Evolutionary conservation across 2,113 vertebrate species (phyloP).

Genomic region (Proteles cristata): DNA sequence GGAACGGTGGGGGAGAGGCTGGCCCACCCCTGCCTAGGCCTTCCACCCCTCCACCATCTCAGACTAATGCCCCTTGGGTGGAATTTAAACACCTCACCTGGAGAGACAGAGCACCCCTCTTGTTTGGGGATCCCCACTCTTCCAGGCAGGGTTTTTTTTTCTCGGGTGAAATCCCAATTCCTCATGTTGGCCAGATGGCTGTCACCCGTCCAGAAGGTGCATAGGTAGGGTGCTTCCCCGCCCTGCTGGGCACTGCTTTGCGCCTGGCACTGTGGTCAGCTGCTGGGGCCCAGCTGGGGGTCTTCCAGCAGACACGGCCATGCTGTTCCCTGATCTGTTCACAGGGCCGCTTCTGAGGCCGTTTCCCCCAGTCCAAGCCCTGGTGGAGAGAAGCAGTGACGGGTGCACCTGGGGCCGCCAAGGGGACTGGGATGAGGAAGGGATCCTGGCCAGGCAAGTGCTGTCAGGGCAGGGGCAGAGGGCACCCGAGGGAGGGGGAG

Average conservation of each 20-base stretch:
- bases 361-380: background rate
- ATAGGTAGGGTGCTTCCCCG: background rate
- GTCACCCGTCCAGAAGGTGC: background rate
- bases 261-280: accelerated
- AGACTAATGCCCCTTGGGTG: background rate
- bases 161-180: background rate
- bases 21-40: too few relatives aligned
- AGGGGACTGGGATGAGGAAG: background rate
- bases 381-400: background rate
- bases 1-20: background rate
- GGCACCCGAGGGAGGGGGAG: background rate
- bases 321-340: too few relatives aligned
- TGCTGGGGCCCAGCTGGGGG: background rate
- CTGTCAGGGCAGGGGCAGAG: background rate
- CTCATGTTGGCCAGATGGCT: background rate
- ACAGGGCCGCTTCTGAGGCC: background rate
- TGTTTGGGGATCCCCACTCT: background rate
- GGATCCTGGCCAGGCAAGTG: background rate
- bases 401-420: background rate
- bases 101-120: background rate
- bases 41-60: background rate
- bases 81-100: background rate
- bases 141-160: background rate
- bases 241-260: background rate
- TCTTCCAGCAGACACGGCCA: background rate